Base-by-base conservation (phyloP, 2,113 vertebrate genomes). In the Oenanthe melanoleuca region DNA sequence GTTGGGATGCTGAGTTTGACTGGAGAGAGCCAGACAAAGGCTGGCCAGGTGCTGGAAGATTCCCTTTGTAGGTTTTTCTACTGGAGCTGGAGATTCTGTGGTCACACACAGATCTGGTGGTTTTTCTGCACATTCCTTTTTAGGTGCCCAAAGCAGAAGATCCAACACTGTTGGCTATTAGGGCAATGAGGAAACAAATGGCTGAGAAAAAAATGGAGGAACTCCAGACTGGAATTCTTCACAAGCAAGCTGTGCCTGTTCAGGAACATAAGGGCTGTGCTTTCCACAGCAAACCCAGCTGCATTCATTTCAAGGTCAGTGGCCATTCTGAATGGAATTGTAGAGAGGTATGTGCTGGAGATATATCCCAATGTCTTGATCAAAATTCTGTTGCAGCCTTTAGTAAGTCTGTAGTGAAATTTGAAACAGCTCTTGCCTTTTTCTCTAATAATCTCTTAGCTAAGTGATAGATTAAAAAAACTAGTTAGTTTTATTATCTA, bases 301-400 rank as follows among this genome's bases (percentile, higher is more conserved):
- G 97, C 84, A 84, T 99, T 84, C 96, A 98, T 77, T 99, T 99
- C 95, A 98, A 99, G 99, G 99, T 99, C 59, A 84, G 98, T 92
- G 66, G 22, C 29, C 17, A 3, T 67, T 77, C 59, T 57, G 37
- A 33, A 8, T 8, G 45, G 49, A 31, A 17, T 13, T 74, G 1
- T 18, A 20, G 19, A 47, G 61, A 13, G 24, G 5, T 8, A 6
- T 29, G 33, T 75, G 3, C 42, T 89, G 11, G 4, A 28, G 38
- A 4, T 28, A 0, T 34, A 8, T n/a, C 31, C 25, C 4, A 9
- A 21, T 21, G 18, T 42, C 47, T 56, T 56, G 15, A 49, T 53
- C 14, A 33, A 49, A 53, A 26, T 49, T 49, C 38, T 33, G 1
- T 49, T 67, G 50, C 34, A 47, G 28, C 29, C 29, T 82, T 72